A percentile compares a stretch with the other conserved stretches of the same genome.
Conservation (phyloP, 2,797 vertebrate species). For the Xyrichtys novacula region DNA sequence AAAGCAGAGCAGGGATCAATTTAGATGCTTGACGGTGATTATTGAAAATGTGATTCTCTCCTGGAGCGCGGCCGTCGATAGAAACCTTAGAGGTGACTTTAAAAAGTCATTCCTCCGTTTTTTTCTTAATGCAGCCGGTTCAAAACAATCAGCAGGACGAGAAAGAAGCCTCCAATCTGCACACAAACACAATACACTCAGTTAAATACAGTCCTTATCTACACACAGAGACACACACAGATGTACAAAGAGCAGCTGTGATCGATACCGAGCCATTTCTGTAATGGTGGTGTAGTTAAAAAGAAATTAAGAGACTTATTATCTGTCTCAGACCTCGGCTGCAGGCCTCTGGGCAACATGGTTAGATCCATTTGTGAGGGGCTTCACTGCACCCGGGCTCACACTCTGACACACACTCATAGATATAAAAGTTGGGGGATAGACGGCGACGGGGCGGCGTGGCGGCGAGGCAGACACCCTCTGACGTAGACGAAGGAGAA, state of each 20-base stretch:
- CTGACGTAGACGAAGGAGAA: constrained; percentile 36
- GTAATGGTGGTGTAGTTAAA: constrained; percentile 84
- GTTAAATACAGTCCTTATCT: constrained; percentile 47
- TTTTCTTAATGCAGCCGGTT: not conserved
- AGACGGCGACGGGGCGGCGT: constrained; percentile 16
- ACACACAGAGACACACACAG: constrained; percentile 28
- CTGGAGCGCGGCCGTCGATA: constrained; percentile 1
- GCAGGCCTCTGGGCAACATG: constrained; percentile 60
- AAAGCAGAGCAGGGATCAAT: not conserved
- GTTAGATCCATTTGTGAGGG: constrained; percentile 61
- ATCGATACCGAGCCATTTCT: constrained; percentile 78
- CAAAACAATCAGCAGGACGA: too few relatives aligned
- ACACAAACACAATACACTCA: constrained; percentile 16
- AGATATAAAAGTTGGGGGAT: constrained; percentile 29
- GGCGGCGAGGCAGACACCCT: constrained; percentile 17
- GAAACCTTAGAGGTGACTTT: not conserved
- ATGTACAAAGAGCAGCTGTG: constrained; percentile 59
- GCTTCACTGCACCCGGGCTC: constrained; percentile 21
- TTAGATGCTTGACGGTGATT: not conserved
- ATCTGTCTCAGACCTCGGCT: constrained; percentile 65
- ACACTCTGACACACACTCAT: not conserved
- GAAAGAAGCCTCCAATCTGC: too few relatives aligned
- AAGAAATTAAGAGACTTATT: constrained; percentile 87
- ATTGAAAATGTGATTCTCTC: constrained; percentile 24
- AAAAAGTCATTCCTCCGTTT: not conserved